A percentile compares a stretch with the other conserved stretches of the same genome.
Evolutionary conservation across 37 sponge, comb jelly and placozoan genomes (phyloP).

Genomic region (Chondrosia reniformis): DNA sequence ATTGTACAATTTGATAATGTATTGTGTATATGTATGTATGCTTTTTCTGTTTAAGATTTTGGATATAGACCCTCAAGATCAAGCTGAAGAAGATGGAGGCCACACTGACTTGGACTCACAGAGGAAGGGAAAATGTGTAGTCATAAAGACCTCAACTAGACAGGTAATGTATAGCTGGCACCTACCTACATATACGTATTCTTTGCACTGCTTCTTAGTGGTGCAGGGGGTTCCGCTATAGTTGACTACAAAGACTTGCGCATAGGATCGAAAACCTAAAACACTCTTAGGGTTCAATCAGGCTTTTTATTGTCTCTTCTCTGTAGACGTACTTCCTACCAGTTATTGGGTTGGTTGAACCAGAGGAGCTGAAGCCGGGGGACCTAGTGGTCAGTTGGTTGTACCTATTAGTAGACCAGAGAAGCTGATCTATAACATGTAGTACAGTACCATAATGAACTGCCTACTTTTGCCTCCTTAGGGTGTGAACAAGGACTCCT

Average conservation of each 20-base stretch:
- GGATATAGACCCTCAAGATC: conserved; percentile 90
- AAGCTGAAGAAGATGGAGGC: conserved; percentile 94
- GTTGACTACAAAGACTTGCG: no score
- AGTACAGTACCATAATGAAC: neutral
- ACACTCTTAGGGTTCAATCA: no score
- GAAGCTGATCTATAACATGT: no score
- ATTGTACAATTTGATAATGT: neutral
- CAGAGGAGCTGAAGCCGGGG: conserved; percentile 88
- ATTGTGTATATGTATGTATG: neutral
- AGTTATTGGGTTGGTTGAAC: conserved; percentile 96
- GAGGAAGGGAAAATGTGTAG: conserved; percentile 99
- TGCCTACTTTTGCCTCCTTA: neutral
- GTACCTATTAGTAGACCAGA: neutral
- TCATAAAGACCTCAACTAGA: conserved; percentile 99
- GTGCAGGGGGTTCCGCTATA: no score
- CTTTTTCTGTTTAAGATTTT: conserved; percentile 46
- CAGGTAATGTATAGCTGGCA: conserved; percentile 61
- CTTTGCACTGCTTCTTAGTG: no score
- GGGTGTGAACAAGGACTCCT: conserved; percentile 99
- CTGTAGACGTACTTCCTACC: conserved; percentile 96
- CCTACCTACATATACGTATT: no score
- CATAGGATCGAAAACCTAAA: no score
- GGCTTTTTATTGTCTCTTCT: no score
- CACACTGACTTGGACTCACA: conserved; percentile 99
- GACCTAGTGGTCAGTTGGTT: conserved; percentile 88